Evolutionary conservation across 2,113 vertebrate species (phyloP).

Genomic region (Xiphophorus maculatus): DNA sequence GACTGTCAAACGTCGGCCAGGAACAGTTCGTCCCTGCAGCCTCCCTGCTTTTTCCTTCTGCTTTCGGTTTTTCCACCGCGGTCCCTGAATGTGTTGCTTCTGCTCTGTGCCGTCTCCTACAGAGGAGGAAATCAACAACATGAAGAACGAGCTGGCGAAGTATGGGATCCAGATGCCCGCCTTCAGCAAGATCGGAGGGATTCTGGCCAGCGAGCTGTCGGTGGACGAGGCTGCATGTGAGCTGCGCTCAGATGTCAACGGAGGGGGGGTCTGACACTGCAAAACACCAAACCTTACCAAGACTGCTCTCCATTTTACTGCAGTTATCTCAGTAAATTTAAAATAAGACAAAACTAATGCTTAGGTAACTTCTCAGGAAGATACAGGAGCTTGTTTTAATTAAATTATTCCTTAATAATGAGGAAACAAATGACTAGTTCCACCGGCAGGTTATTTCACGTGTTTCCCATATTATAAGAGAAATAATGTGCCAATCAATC

Average conservation of each 20-base stretch:
- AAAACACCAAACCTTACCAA: no score
- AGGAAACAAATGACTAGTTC: no score
- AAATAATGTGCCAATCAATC: no score
- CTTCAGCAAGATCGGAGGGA: constrained; percentile 98
- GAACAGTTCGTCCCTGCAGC: constrained; percentile 48
- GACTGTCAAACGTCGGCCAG: constrained; percentile 61
- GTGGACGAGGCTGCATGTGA: constrained; percentile 97
- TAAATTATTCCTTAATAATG: no score
- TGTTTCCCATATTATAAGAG: no score
- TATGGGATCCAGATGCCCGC: constrained; percentile 99
- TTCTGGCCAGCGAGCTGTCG: constrained; percentile 95
- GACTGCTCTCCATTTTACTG: no score
- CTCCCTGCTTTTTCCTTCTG: background rate
- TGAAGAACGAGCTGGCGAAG: constrained; percentile 96
- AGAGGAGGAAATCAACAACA: constrained; percentile 99
- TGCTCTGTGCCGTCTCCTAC: constrained; percentile 29
- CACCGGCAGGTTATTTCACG: no score
- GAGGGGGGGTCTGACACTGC: background rate
- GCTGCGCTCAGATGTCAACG: constrained; percentile 52
- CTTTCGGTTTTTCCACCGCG: background rate
- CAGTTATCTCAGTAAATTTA: no score
- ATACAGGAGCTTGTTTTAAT: no score
- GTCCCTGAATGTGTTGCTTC: constrained; percentile 28
- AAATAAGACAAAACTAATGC: no score
- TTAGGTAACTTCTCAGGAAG: no score